Evolutionary conservation across 1,140 invertebrate genomes (phyloP).

Genomic region (Drosophila nigrodunni): DNA sequence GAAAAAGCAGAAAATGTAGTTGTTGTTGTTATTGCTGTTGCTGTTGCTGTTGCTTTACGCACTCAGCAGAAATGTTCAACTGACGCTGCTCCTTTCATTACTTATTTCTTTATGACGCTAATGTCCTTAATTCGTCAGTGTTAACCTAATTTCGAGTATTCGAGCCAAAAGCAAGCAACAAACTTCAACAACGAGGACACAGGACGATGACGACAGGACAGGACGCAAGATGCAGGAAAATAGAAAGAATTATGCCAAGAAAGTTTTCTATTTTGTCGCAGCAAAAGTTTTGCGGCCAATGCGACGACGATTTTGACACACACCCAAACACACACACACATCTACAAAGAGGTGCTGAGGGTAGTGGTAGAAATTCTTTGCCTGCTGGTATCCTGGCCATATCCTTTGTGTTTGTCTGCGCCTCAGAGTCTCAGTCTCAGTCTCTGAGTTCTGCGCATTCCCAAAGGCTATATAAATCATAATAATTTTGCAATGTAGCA

Average conservation of each 20-base stretch:
- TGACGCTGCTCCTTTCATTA: constrained; percentile 73
- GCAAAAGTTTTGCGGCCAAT: constrained; percentile 81
- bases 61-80: constrained; percentile 70
- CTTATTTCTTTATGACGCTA: constrained; percentile 83
- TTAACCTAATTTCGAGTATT: constrained; percentile 77
- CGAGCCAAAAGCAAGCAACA: constrained; percentile 51
- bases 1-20: constrained; percentile 1
- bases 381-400: constrained; percentile 57
- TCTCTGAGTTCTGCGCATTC: constrained; percentile 64
- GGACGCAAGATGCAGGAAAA: constrained; percentile 59
- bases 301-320: constrained; percentile 61
- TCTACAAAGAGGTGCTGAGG: not conserved
- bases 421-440: constrained; percentile 18
- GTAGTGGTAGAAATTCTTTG: constrained; percentile 6
- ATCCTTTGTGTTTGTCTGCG: constrained; percentile 71
- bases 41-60: constrained; percentile 58
- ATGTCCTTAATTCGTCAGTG: constrained; percentile 83
- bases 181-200: constrained; percentile 46
- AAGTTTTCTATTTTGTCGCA: constrained; percentile 83
- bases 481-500: constrained; percentile 83
- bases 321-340: constrained; percentile 13
- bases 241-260: constrained; percentile 83
- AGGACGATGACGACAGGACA: constrained; percentile 40
- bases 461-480: constrained; percentile 82
- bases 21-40: constrained; percentile 40